Base-by-base conservation (phyloP, 1,140 invertebrate species). In the Papilio polytes region DNA sequence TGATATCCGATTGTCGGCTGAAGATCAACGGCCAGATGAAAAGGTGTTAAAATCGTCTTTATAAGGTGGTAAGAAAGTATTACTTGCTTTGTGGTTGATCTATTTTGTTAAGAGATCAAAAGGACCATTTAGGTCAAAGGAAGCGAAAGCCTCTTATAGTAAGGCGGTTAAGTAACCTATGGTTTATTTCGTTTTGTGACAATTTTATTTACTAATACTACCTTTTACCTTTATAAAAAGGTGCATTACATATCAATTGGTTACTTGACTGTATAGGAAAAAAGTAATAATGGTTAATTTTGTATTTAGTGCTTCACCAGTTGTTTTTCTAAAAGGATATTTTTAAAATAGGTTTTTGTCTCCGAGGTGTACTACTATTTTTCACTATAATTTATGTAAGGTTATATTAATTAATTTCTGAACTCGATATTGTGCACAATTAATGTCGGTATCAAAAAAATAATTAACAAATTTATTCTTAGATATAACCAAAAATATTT, bases 1-100 rank as follows among this genome's bases (percentile, higher is more conserved):
- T 90, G 88, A 90, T 91, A 90, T 91, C 87, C 87, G 92, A 92
- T 92, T 92, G 88, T 91, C 84, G 88, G 88, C 85, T 88, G 84
- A 78, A 90, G 85, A 90, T 91, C 88, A 81, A 7, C 63, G 82
- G 80, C 80, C 53, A 44, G 56, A 66, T 86, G 59, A 85, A 86
- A 84, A 90, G 89, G 86, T 88, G 88, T 87, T 85, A 86, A 84
- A 74, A 80, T 81, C 82, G 66, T 85, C 78, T 78, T 84, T 82
- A 79, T 59, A 82, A 80, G 81, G 51, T 66, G 74, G 46, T 80
- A 78, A 66, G 80, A 82, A 77, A 46, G 79, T 78, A 80, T 76
- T 77, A 77, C 56, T 59, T 63, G 56, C 53, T 78, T 78, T 78
- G 77, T 78, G 31, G 31, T 31, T 41, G 73, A 80, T 81, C 46